Evolutionary conservation across 2,888 invertebrate species (phyloP).

Genomic region (Athripsodes cinereus): DNA sequence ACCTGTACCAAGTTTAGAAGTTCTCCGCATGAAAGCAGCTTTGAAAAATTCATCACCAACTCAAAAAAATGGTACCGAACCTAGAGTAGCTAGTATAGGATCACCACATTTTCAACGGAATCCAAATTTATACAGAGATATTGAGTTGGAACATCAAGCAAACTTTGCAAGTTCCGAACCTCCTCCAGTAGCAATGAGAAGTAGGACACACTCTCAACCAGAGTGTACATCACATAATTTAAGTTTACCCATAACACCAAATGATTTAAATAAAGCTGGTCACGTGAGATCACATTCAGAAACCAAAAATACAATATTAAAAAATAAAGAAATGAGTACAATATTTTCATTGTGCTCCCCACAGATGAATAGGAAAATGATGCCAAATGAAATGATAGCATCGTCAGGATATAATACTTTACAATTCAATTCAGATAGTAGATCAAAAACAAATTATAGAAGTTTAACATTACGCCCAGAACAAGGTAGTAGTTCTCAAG

Average conservation of each 20-base stretch:
- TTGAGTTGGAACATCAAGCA: constrained; percentile 46
- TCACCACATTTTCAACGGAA: constrained; percentile 59
- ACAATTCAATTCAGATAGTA: constrained; percentile 32
- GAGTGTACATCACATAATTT: constrained; percentile 30
- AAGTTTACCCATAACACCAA: constrained; percentile 31
- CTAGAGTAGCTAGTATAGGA: constrained; percentile 56
- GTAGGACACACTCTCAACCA: constrained; percentile 24
- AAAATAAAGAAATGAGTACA: constrained; percentile 44
- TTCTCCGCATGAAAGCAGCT: constrained; percentile 51
- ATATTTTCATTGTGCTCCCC: constrained; percentile 50
- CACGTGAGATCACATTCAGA: constrained; percentile 47
- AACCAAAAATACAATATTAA: constrained; percentile 45
- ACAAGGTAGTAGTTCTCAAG: constrained; percentile 37
- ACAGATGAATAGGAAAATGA: constrained; percentile 49
- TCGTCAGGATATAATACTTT: constrained; percentile 11
- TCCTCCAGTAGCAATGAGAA: constrained; percentile 30
- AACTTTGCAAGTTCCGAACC: constrained; percentile 40
- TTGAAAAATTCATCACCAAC: constrained; percentile 40
- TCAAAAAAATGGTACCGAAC: constrained; percentile 37
- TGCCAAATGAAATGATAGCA: constrained; percentile 35
- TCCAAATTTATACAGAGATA: constrained; percentile 51
- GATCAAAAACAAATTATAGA: constrained; percentile 14
- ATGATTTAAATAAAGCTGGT: constrained; percentile 37
- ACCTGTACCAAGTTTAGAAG: constrained; percentile 60
- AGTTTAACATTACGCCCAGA: constrained; percentile 34